Conservation (phyloP, 2,113 vertebrate species). For the Ptilonorhynchus violaceus region DNA sequence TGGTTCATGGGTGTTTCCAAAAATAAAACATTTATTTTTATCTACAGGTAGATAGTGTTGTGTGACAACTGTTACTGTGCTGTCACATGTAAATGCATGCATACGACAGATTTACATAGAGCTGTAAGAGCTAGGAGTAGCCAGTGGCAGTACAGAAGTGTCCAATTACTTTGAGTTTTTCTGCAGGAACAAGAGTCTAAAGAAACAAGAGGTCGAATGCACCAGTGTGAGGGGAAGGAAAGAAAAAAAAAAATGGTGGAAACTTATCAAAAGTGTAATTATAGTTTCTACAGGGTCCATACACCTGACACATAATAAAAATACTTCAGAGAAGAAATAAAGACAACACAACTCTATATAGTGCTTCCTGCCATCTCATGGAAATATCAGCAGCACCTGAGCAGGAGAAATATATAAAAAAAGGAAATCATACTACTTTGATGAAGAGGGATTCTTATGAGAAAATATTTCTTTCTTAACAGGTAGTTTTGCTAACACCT, state of each 20-base stretch:
- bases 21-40: neutral
- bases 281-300: neutral
- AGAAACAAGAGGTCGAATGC: neutral
- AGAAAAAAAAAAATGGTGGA: neutral
- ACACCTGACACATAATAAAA: neutral
- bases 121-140: neutral
- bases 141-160: neutral
- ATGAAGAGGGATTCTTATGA: neutral
- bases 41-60: neutral
- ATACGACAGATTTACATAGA: neutral
- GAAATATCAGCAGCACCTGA: neutral
- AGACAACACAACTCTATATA: neutral
- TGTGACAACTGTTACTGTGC: neutral
- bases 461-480: neutral
- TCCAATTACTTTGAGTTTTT: neutral
- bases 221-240: neutral
- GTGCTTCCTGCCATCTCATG: neutral
- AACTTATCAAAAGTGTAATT: neutral
- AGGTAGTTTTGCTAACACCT: neutral
- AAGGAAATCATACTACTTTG: neutral
- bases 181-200: neutral
- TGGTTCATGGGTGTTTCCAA: neutral
- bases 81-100: neutral
- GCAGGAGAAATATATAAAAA: neutral
- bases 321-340: neutral